These are phyloP conservation scores for Unio pictorum DNA, from an alignment of 2,888 invertebrate genomes.

Conservation along the genomic window DNA sequence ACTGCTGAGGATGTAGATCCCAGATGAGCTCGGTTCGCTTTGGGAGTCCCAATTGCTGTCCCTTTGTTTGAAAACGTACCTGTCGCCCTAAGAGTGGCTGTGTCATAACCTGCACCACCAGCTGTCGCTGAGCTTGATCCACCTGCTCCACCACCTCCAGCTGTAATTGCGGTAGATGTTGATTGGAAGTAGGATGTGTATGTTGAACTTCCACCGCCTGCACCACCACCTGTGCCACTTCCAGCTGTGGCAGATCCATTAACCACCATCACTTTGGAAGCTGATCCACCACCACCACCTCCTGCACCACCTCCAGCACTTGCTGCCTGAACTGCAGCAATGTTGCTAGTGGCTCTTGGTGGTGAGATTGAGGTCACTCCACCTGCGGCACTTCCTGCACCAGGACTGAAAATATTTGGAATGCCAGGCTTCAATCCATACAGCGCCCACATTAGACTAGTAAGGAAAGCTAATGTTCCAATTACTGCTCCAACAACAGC, in stretches of 20 bases:
- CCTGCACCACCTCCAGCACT: slow-evolving; percentile 43
- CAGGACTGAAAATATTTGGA: slow-evolving; percentile 42
- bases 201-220: slow-evolving; percentile 35
- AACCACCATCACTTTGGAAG: slow-evolving; percentile 35
- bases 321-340: slow-evolving; percentile 48
- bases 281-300: slow-evolving; percentile 38
- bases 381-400: slow-evolving; percentile 36
- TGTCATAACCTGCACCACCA: slow-evolving; percentile 25
- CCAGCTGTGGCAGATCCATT: slow-evolving; percentile 40
- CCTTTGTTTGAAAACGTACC: slow-evolving; percentile 59
- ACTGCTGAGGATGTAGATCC: slow-evolving; percentile 42
- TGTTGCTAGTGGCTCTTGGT: slow-evolving; percentile 50
- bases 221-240: slow-evolving; percentile 36
- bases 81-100: slow-evolving; percentile 59
- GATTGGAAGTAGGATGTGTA: slow-evolving; percentile 40
- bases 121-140: slow-evolving; percentile 13
- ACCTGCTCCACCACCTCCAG: slow-evolving; percentile 39
- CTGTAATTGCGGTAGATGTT: slow-evolving; percentile 37
- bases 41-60: slow-evolving; percentile 61
- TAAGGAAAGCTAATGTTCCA: slow-evolving; percentile 53
- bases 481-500: slow-evolving; percentile 61
- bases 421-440: slow-evolving; percentile 64
- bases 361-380: slow-evolving; percentile 53
- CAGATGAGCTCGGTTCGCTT: slow-evolving; percentile 44
- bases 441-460: slow-evolving; percentile 64